A percentile compares a stretch with the other conserved stretches of the same genome.
Evolutionary conservation across 2,888 invertebrate species (phyloP).

Genomic region (Diarsia mendica): DNA sequence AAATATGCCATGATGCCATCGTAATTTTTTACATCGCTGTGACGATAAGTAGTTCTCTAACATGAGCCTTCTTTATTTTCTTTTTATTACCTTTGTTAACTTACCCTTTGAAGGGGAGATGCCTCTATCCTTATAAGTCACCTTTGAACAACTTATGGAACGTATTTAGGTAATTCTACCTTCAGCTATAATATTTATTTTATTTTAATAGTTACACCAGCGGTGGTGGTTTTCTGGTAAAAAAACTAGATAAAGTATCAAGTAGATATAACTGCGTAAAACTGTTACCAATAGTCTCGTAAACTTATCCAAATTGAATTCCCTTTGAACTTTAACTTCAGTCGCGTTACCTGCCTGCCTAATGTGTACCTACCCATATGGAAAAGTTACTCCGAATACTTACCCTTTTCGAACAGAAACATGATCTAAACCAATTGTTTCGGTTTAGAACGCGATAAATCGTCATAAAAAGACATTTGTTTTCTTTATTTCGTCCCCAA

Average conservation of each 20-base stretch:
- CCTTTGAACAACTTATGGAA: background rate
- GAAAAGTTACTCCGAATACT: conserved; percentile 11
- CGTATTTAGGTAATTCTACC: background rate
- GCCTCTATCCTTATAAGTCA: background rate
- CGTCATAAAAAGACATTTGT: background rate
- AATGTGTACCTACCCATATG: conserved; percentile 9
- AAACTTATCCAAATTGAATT: conserved; percentile 63
- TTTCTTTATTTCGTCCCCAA: background rate
- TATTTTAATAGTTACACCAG: background rate
- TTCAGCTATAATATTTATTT: too few species aligned
- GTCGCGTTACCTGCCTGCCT: conserved; percentile 43
- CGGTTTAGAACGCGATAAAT: background rate
- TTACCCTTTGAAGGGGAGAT: background rate
- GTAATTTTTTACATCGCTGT: too few species aligned
- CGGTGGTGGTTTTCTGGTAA: background rate
- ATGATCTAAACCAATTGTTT: conserved; percentile 9
- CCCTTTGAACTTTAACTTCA: conserved; percentile 54
- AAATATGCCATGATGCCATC: background rate
- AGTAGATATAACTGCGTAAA: conserved; percentile 24
- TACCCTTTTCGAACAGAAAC: conserved; percentile 1
- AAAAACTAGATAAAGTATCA: conserved; percentile 22
- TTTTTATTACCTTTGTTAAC: background rate
- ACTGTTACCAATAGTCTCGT: conserved; percentile 29
- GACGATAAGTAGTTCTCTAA: background rate
- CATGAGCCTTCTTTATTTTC: background rate